A percentile compares a stretch with the other conserved stretches of the same genome.
These are phyloP conservation scores for Pocillopora grandis DNA, from an alignment of 92 coral and sea anemone genomes.

Conservation along the genomic window DNA sequence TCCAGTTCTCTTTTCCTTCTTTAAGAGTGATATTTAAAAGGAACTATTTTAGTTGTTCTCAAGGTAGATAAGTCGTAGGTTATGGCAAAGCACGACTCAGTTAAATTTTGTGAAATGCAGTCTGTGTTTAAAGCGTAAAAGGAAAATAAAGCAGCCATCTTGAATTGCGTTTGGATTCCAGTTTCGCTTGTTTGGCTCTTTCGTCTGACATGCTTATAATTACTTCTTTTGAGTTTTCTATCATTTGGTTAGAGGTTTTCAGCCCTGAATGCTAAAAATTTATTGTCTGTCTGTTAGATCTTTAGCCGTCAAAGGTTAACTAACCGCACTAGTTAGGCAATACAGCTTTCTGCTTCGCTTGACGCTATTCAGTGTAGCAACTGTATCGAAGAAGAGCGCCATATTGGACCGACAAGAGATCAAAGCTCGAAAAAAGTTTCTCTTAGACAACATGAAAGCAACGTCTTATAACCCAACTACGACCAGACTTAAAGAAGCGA, in stretches of 20 bases:
- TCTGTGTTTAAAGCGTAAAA: no score
- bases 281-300: no score
- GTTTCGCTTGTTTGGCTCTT: no score
- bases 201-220: no score
- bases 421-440: slow-evolving; percentile 7
- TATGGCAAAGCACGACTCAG: no score
- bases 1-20: background rate
- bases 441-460: slow-evolving; percentile 29
- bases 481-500: slow-evolving; percentile 78
- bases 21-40: background rate
- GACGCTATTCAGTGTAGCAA: slow-evolving; percentile 9
- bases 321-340: slow-evolving; percentile 11
- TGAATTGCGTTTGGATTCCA: no score
- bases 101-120: no score
- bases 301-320: background rate
- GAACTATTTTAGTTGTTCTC: background rate
- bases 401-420: background rate
- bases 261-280: no score
- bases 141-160: no score
- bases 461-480: slow-evolving; percentile 26
- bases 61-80: background rate
- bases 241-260: no score
- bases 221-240: no score
- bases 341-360: background rate
- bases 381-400: background rate